phyloP scores from a whole-genome alignment of 2,113 vertebrate species.

The Prionailurus bengalensis region DNA sequence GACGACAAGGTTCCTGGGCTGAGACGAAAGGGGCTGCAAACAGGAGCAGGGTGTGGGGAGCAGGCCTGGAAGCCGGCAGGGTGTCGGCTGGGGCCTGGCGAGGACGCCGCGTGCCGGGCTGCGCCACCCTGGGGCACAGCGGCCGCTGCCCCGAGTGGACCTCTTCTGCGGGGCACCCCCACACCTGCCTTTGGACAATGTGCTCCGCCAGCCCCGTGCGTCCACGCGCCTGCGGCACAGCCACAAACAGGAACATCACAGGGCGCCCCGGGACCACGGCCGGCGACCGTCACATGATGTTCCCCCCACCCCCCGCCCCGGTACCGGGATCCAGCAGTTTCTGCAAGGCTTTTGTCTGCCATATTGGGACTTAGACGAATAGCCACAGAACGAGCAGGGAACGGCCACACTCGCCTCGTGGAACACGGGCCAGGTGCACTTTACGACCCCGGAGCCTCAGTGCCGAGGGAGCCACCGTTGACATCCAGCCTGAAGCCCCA shows the following conservation, averaged over 20 bases:
- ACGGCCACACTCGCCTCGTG: accelerated
- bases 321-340: not conserved
- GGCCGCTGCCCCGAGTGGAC: accelerated
- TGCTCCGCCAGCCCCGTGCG: accelerated
- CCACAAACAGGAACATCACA: accelerated
- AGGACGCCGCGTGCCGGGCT: accelerated
- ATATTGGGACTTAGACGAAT: not conserved
- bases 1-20: not conserved
- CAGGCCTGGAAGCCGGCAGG: not conserved
- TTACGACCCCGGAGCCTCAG: not conserved
- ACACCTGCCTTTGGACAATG: not conserved
- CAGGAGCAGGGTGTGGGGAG: too few species aligned
- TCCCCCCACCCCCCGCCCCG: too few species aligned
- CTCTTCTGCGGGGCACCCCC: not conserved
- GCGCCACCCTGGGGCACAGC: accelerated
- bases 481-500: accelerated
- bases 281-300: accelerated
- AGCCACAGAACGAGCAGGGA: too few species aligned
- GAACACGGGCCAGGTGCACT: accelerated
- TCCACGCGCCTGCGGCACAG: not conserved
- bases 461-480: accelerated
- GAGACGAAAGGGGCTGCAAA: not conserved
- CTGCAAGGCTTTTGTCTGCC: accelerated
- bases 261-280: not conserved
- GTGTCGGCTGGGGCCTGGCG: accelerated